Evolutionary conservation across 2,797 vertebrate species (phyloP).

Genomic region (Anas georgica): DNA sequence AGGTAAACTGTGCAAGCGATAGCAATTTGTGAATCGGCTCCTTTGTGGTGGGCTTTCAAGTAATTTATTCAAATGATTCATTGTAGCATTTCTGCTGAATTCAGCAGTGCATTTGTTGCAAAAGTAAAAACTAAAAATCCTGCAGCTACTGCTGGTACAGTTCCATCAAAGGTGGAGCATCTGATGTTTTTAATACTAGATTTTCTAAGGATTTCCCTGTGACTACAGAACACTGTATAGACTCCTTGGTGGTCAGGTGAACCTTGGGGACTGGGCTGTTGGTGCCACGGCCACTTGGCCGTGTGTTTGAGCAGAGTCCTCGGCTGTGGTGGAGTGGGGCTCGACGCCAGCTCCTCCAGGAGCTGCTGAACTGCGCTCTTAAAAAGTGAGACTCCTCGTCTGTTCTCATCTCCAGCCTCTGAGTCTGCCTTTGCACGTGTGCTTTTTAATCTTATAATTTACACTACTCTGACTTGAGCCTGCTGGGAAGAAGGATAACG

Average conservation of each 20-base stretch:
- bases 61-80: background rate
- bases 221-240: background rate
- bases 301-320: background rate
- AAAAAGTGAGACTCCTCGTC: background rate
- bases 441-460: background rate
- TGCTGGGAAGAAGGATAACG: background rate
- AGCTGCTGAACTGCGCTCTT: background rate
- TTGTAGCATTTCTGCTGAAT: background rate
- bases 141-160: background rate
- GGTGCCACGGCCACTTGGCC: background rate
- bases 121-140: background rate
- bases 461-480: background rate
- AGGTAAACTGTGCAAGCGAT: background rate
- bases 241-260: background rate
- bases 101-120: background rate
- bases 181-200: background rate
- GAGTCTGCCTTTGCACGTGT: background rate
- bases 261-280: background rate
- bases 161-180: background rate
- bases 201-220: background rate
- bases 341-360: background rate
- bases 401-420: background rate
- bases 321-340: fast-evolving
- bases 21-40: background rate
- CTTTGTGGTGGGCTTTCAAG: background rate